Evolutionary conservation across 1,140 invertebrate genomes (phyloP).

Genomic region (Drosophila ananassae): DNA sequence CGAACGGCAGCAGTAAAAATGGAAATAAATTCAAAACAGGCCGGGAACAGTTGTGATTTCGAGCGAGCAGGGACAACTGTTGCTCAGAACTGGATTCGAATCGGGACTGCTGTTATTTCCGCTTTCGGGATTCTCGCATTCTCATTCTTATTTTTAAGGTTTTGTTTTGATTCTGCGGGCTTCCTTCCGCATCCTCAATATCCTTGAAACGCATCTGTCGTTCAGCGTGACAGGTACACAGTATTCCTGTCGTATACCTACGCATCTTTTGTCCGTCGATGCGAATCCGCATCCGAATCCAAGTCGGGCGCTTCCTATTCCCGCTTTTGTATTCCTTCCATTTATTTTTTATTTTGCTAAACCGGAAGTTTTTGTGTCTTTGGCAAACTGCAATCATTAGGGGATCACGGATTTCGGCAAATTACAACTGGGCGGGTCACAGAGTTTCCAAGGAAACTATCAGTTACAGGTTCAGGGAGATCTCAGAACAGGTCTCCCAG

Average conservation of each 20-base stretch:
- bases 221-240: constrained; percentile 60
- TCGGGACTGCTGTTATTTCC: constrained; percentile 67
- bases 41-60: constrained; percentile 70
- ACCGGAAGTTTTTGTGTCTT: constrained; percentile 73
- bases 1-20: constrained; percentile 48
- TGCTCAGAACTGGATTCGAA: constrained; percentile 55
- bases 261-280: constrained; percentile 54
- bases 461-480: constrained; percentile 53
- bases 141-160: constrained; percentile 41
- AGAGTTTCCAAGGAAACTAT: constrained; percentile 49
- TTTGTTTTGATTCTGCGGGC: constrained; percentile 69
- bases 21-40: constrained; percentile 71
- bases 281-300: constrained; percentile 21
- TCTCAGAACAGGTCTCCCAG: constrained; percentile 43
- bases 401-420: constrained; percentile 67
- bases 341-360: constrained; percentile 23
- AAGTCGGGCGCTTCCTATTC: constrained; percentile 48
- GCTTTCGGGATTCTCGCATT: constrained; percentile 50
- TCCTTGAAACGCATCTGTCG: constrained; percentile 68
- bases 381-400: constrained; percentile 61
- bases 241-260: constrained; percentile 23
- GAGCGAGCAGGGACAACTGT: constrained; percentile 63
- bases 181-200: constrained; percentile 65
- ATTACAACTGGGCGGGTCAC: constrained; percentile 60
- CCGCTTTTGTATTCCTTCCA: constrained; percentile 21